Base-by-base conservation (phyloP, 2,797 vertebrate species). In the Naso thynnoides region DNA sequence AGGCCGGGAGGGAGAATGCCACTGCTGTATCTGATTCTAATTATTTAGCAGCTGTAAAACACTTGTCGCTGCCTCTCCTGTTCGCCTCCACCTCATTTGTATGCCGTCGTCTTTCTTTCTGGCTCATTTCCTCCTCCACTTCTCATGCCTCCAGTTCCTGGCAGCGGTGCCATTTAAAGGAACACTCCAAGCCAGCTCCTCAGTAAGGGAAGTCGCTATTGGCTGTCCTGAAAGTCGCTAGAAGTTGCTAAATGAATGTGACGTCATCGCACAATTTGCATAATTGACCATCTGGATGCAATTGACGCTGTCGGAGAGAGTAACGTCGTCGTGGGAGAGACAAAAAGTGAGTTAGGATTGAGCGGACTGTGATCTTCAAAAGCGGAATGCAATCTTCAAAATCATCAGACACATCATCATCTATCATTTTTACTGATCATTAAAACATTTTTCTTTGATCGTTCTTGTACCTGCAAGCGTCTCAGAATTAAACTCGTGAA, bases 41-140 rank as follows among this genome's bases (percentile, higher is more conserved):
- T 92, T 89, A 88, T 90, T 85, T 74, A 87, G 80, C 79, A 60
- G 77, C 74, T 88, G 78, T 87, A 79, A 87, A 86, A 85, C 86
- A 83, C 85, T 73, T 73, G 82, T 86, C 52, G 49, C 81, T 39
- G 52, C 81, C 76, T 69, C 68, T 88, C 49, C 72, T 53, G 48
- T 81, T 86, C 58, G 57, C 75, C 63, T 71, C 23, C 59, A 24
- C 70, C 73, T 89, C 80, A 39, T 81, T 79, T 85, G 59, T 81
- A 66, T 79, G 52, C 8, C 21, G 5, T 54, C 31, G 2, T 31
- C 16, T 54, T 26, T 63, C 50, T 36, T 36, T n/a, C 31, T 31
- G 31, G 31, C 31, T 31, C 31, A n/a, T 41, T 19, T 45, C 49
- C 41, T 23, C 16, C 38, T 16, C 33, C 7, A n/a, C 41, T 33